Conservation (phyloP, 2,113 vertebrate species). For the Acrocephalus kingi region DNA sequence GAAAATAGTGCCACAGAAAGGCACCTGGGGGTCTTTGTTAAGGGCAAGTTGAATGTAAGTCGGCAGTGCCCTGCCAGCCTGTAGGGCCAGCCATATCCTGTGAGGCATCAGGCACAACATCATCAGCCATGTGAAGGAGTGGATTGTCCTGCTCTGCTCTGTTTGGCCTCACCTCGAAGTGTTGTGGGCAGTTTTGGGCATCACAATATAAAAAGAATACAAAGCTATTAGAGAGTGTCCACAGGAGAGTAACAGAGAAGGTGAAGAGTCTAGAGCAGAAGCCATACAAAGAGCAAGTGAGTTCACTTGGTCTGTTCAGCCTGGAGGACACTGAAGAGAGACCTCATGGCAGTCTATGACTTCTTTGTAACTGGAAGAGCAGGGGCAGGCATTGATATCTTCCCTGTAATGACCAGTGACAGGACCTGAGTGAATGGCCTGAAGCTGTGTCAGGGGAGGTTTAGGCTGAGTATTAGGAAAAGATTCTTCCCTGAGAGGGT, state of each 20-base stretch:
- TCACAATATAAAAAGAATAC: background rate
- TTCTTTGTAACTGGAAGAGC: background rate
- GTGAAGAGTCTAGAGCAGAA: background rate
- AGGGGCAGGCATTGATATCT: background rate
- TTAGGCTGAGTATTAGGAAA: background rate
- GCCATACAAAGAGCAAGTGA: background rate
- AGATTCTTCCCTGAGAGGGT: background rate
- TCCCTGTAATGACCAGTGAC: background rate
- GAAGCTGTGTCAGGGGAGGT: background rate
- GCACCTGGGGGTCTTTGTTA: no score
- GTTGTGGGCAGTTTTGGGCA: background rate
- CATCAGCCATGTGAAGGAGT: rapidly evolving
- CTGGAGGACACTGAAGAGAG: background rate
- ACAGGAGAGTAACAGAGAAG: background rate
- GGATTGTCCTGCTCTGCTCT: background rate
- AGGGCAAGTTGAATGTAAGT: background rate
- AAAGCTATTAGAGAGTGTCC: background rate
- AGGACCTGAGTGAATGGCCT: rapidly evolving
- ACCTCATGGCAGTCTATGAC: no score
- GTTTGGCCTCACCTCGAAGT: rapidly evolving
- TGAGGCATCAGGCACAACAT: background rate
- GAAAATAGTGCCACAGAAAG: background rate
- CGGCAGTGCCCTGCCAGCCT: background rate
- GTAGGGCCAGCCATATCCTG: rapidly evolving
- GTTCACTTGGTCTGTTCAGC: background rate